Base-by-base conservation (phyloP, 2,797 vertebrate genomes). In the Bovichtus variegatus region DNA sequence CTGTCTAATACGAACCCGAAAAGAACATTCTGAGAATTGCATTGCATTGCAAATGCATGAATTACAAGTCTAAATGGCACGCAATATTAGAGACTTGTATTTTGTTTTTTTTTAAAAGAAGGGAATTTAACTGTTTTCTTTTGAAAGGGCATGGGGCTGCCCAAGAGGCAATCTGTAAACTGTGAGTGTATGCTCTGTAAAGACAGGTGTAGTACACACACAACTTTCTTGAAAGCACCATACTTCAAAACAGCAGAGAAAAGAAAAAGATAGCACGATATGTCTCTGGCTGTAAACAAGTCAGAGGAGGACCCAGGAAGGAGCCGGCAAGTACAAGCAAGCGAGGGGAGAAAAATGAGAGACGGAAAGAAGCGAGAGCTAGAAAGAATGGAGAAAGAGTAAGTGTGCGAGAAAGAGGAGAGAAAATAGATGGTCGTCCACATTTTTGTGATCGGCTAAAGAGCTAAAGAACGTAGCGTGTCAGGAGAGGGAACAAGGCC, bases 391-490 rank as follows among this genome's bases (percentile, higher is more conserved):
- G 47, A 53, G 43, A 13, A 21, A 47, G 71, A 46, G 34, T 1
- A 19, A 69, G 65, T 5, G 69, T 19, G n/a, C 43, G 74, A 73
- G 74, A 43, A 60, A 60, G 70, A 68, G 68, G 71, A 71, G 51
- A 71, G 67, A 84, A 89, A 90, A 90, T 86, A 64, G 84, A 93
- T 91, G 83, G 61, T 76, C 66, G 25, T 78, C 63, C 49, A 58
- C 50, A 70, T 61, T 63, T 83, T 85, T 81, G 84, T 83, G 89
- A 90, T 88, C 51, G 69, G 81, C 64, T 87, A 89, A 89, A 90
- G 87, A 84, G 88, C 87, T 76, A 23, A 90, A 76, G 85, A 91
- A 91, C 79, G 25, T 65, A 72, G 55, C 11, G 3, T 81, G 91
- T 89, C 91, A 91, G 72, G 3, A 15, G 50, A 63, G 74, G 4